These are phyloP conservation scores for Dinoponera quadriceps DNA, from an alignment of 1,140 invertebrate species.

Conservation along the genomic window DNA sequence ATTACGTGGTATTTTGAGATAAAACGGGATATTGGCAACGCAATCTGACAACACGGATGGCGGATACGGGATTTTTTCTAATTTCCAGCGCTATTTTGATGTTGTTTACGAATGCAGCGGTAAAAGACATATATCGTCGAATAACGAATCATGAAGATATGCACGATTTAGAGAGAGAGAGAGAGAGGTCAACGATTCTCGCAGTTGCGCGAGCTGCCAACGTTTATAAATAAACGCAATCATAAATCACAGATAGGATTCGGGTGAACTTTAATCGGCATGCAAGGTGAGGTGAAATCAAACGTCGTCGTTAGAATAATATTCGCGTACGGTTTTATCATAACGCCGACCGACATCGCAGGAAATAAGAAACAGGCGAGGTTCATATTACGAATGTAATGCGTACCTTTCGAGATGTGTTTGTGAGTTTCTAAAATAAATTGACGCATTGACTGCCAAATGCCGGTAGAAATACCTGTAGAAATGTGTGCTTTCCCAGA, in stretches of 20 bases:
- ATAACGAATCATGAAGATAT: constrained; percentile 7
- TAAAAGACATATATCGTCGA: neutral
- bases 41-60: neutral
- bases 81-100: constrained; percentile 26
- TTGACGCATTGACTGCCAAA: neutral
- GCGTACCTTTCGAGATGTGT: neutral
- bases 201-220: constrained; percentile 8
- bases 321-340: neutral
- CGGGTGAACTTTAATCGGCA: neutral
- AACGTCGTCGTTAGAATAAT: neutral
- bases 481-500: no score
- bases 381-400: neutral
- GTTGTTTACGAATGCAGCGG: constrained; percentile 64
- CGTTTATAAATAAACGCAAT: constrained; percentile 38
- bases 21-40: constrained; percentile 22
- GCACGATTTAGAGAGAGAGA: constrained; percentile 17
- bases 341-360: neutral
- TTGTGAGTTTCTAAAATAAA: neutral
- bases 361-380: neutral
- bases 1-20: constrained; percentile 15
- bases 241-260: constrained; percentile 24
- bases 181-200: constrained; percentile 35
- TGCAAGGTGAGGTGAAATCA: neutral
- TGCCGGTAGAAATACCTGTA: no score
- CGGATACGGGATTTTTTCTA: constrained; percentile 12